These are phyloP conservation scores for Exaiptasia diaphana DNA, from an alignment of 64 coral and sea anemone genomes.

Conservation along the genomic window DNA sequence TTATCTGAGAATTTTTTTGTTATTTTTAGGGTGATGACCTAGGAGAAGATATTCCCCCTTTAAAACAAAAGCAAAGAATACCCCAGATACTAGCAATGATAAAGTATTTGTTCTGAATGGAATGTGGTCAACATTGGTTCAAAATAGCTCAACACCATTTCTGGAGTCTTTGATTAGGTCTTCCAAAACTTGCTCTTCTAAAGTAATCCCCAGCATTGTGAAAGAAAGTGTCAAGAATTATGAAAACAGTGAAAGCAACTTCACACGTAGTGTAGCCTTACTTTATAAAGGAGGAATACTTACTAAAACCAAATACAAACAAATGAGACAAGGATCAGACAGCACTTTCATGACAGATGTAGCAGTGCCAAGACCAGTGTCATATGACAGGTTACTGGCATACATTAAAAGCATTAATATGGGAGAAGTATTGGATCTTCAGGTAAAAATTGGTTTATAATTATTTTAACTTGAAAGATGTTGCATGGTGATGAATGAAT, in stretches of 20 bases:
- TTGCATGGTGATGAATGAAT: too few relatives aligned
- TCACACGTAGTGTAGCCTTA: slow-evolving; percentile 29
- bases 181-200: slow-evolving; percentile 1
- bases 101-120: slow-evolving; percentile 9
- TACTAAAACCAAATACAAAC: slow-evolving; percentile 37
- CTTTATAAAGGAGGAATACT: slow-evolving; percentile 25
- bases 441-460: background rate
- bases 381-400: slow-evolving; percentile 20
- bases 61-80: background rate
- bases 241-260: slow-evolving; percentile 42
- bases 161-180: background rate
- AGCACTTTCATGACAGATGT: slow-evolving; percentile 2
- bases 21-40: slow-evolving; percentile 13
- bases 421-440: slow-evolving; percentile 13
- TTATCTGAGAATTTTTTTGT: background rate
- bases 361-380: background rate
- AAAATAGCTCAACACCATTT: background rate
- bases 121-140: slow-evolving; percentile 26
- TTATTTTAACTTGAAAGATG: too few relatives aligned
- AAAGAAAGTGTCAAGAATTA: slow-evolving; percentile 14
- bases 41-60: background rate
- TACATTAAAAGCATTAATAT: slow-evolving; percentile 30
- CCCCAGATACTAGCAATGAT: background rate
- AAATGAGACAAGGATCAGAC: background rate
- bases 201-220: slow-evolving; percentile 52